Evolutionary conservation across 2,113 vertebrate genomes (phyloP).

Genomic region (Elanoides forficatus): DNA sequence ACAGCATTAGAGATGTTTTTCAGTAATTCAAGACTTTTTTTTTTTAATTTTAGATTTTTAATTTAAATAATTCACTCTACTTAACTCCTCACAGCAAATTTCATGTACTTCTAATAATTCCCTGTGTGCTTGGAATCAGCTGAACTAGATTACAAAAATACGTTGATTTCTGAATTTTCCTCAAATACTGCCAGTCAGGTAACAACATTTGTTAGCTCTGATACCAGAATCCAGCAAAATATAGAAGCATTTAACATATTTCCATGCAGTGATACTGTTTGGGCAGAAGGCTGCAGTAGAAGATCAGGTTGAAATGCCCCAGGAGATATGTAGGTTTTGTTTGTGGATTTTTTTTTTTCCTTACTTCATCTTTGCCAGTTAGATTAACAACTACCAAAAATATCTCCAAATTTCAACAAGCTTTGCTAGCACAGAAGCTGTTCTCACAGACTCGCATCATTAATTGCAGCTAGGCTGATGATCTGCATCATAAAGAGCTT

Average conservation of each 20-base stretch:
- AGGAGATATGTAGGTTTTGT: not conserved
- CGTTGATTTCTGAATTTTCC: not conserved
- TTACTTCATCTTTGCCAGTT: not conserved
- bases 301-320: conserved; percentile 32
- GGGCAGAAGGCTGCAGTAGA: conserved; percentile 71
- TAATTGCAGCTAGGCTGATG: not conserved
- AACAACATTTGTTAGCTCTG: not conserved
- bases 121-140: not conserved
- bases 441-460: not conserved
- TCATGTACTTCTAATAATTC: not conserved
- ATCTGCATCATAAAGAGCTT: not conserved
- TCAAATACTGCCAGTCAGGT: not conserved
- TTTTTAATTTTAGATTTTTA: not conserved
- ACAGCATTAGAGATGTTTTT: not conserved
- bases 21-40: not conserved
- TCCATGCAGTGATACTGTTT: conserved; percentile 46
- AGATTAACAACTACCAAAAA: not conserved
- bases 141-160: not conserved
- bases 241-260: not conserved
- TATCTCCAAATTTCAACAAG: not conserved
- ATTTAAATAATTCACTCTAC: not conserved
- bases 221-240: not conserved
- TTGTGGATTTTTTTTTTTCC: not conserved
- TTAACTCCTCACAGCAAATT: not conserved
- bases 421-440: not conserved